phyloP scores from a whole-genome alignment of 2,888 invertebrate genomes.

The Calephelis perditalis region DNA sequence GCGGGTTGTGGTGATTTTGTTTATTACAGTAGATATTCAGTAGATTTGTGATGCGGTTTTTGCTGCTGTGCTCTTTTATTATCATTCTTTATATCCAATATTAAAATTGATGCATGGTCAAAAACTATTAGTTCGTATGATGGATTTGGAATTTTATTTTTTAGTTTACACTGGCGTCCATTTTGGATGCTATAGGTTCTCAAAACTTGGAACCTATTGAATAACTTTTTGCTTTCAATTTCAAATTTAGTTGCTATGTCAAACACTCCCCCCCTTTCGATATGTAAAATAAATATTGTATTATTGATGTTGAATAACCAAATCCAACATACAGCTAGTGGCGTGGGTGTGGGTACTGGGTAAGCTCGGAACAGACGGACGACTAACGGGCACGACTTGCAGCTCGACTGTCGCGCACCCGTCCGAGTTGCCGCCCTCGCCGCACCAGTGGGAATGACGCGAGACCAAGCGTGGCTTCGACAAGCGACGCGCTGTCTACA shows the following conservation, averaged over 20 bases:
- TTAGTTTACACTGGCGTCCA: conserved; percentile 18
- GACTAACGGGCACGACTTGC: conserved; percentile 59
- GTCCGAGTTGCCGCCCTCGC: conserved; percentile 98
- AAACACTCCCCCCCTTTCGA: background rate
- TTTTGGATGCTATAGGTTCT: conserved; percentile 1
- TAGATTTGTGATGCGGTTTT: conserved; percentile 66
- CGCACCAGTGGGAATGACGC: conserved; percentile 98
- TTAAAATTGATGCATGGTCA: conserved; percentile 53
- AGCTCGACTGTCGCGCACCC: conserved; percentile 98
- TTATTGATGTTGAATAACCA: conserved; percentile 8
- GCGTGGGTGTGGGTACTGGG: conserved; percentile 40
- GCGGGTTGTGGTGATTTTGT: conserved; percentile 71
- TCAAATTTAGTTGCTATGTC: too few relatives aligned
- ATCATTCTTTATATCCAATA: conserved; percentile 41
- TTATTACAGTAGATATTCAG: conserved; percentile 29
- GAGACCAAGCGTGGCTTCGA: conserved; percentile 55
- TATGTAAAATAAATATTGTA: background rate
- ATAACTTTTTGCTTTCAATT: too few relatives aligned
- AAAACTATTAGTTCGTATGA: conserved; percentile 39
- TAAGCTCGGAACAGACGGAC: conserved; percentile 22
- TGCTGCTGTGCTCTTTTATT: conserved; percentile 66
- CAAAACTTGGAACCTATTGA: background rate
- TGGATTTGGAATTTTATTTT: conserved; percentile 39
- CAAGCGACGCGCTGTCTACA: conserved; percentile 52
- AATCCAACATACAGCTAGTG: conserved; percentile 35